Evolutionary conservation across 2,888 invertebrate species (phyloP).

Genomic region (Megastigmus dorsalis): DNA sequence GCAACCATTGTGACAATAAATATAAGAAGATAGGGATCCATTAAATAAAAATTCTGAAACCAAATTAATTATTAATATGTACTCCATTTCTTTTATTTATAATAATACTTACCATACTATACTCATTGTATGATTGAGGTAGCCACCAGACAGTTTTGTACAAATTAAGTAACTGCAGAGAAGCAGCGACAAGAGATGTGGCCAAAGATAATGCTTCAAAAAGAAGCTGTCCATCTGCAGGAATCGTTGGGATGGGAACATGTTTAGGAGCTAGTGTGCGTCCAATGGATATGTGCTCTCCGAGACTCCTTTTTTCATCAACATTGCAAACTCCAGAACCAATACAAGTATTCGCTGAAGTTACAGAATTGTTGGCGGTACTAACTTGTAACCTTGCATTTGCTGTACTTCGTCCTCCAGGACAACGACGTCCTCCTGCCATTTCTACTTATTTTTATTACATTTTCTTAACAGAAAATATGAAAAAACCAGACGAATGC

Average conservation of each 20-base stretch:
- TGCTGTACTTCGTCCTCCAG: conserved; percentile 63
- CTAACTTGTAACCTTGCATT: conserved; percentile 73
- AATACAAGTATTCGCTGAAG: conserved; percentile 14
- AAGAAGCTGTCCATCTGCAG: conserved; percentile 85
- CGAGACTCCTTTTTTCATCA: conserved; percentile 65
- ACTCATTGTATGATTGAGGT: conserved; percentile 91
- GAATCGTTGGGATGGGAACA: conserved; percentile 86
- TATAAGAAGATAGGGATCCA: conserved; percentile 90
- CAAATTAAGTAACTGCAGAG: conserved; percentile 93
- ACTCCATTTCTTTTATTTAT: neutral
- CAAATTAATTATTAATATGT: conserved; percentile 12
- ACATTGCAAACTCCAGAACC: conserved; percentile 34
- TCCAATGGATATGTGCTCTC: conserved; percentile 64
- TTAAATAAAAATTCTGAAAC: conserved; percentile 92
- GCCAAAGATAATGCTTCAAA: conserved; percentile 91
- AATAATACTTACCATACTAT: conserved; percentile 84
- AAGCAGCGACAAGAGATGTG: conserved; percentile 86
- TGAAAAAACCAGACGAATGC: neutral
- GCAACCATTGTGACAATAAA: conserved; percentile 89
- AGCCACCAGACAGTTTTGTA: conserved; percentile 99
- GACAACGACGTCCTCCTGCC: conserved; percentile 70
- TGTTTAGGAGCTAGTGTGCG: conserved; percentile 83
- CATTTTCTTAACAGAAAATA: conserved; percentile 18
- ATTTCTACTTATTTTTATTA: conserved; percentile 57
- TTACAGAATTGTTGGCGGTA: conserved; percentile 27